Percentiles rank a stretch among this genome's conserved stretches.
Conservation (phyloP, 2,113 vertebrate species). For the Pelodiscus sinensis region DNA sequence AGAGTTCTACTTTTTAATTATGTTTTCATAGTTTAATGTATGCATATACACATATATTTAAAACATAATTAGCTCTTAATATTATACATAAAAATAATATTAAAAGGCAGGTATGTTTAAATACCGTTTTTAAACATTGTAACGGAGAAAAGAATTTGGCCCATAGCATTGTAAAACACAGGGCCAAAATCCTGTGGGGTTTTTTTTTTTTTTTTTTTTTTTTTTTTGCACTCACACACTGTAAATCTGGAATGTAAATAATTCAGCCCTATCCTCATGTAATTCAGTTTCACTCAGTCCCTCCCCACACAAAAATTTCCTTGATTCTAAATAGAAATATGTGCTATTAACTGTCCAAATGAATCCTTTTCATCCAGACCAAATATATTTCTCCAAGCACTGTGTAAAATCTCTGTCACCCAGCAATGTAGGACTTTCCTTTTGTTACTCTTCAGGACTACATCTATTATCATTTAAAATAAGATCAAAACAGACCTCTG, state of each 20-base stretch:
- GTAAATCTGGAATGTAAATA: not conserved
- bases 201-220: not conserved
- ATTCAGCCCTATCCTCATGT: fast-evolving
- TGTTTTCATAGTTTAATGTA: not conserved
- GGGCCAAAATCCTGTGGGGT: not conserved
- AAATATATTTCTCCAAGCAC: not conserved
- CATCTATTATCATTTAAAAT: not conserved
- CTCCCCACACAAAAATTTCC: fast-evolving
- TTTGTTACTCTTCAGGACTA: not conserved
- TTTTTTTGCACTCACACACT: not conserved
- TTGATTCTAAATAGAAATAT: not conserved
- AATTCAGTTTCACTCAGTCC: not conserved
- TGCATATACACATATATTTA: not conserved
- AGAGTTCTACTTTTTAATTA: not conserved
- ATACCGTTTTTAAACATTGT: not conserved
- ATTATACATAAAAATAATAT: not conserved
- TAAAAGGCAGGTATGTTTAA: not conserved
- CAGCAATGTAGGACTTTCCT: not conserved
- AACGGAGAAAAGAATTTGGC: not conserved
- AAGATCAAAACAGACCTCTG: not conserved
- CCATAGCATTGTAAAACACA: not conserved
- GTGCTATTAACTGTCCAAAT: not conserved
- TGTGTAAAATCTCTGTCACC: not conserved
- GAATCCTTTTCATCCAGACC: not conserved
- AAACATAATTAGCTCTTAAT: not conserved